A percentile compares a stretch with the other conserved stretches of the same genome.
phyloP scores from a whole-genome alignment of 2,113 vertebrate species.

The Sceloporus undulatus region DNA sequence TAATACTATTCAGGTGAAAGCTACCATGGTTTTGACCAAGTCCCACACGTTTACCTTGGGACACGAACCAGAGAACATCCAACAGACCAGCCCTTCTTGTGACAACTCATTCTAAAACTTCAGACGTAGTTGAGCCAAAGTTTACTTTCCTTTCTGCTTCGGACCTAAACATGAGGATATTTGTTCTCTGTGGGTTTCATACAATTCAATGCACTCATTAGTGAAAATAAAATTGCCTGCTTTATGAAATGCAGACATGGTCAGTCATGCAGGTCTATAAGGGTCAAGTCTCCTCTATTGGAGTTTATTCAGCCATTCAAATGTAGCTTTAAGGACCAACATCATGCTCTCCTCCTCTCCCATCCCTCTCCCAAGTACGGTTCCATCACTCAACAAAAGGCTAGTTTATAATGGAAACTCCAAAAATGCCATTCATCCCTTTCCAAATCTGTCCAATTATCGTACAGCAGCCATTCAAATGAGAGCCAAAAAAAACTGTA shows the following conservation, averaged over 20 bases:
- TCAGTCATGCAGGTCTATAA: conserved; percentile 60
- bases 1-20: not conserved
- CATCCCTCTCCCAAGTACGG: conserved; percentile 50
- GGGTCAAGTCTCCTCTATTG: conserved; percentile 48
- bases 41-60: not conserved
- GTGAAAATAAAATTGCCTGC: conserved; percentile 31
- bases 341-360: conserved; percentile 38
- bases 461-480: conserved; percentile 26
- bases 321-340: conserved; percentile 54
- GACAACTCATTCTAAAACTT: not conserved
- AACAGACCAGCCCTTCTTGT: no score
- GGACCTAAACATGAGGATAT: not conserved
- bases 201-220: conserved; percentile 56
- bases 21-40: not conserved
- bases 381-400: conserved; percentile 58
- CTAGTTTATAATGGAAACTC: conserved; percentile 17
- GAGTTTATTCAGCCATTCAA: conserved; percentile 64
- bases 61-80: no score
- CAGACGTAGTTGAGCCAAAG: not conserved
- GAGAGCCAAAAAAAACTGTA: conserved; percentile 29
- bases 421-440: conserved; percentile 50
- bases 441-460: conserved; percentile 68
- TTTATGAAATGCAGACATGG: conserved; percentile 54
- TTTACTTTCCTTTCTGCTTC: not conserved
- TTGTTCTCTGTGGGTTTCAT: conserved; percentile 30